These are phyloP conservation scores for Tichodroma muraria DNA, from an alignment of 2,113 vertebrate species.

Conservation along the genomic window DNA sequence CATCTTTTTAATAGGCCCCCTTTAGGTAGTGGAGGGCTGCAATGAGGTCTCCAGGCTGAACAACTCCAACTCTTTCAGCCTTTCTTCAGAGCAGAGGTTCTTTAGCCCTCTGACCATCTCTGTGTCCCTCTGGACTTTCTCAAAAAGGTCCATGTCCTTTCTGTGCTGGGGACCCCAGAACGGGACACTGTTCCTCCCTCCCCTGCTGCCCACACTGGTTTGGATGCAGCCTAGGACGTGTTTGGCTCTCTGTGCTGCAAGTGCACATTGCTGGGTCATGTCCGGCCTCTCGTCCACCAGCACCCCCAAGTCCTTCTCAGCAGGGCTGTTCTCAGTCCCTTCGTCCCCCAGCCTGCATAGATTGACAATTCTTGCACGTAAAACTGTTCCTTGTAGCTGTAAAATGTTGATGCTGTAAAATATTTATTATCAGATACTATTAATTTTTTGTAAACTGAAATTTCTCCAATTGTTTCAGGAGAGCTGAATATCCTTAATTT, in stretches of 20 bases:
- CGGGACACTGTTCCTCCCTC: background rate
- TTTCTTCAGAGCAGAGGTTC: background rate
- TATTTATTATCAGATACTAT: slow-evolving; percentile 11
- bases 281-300: background rate
- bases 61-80: background rate
- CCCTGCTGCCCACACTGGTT: accelerated
- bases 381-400: slow-evolving; percentile 5
- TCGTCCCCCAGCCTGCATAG: background rate
- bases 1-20: background rate
- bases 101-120: background rate
- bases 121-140: background rate
- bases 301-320: background rate
- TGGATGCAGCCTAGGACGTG: background rate
- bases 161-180: background rate
- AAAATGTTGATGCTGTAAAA: background rate
- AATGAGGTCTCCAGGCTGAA: background rate
- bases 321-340: background rate
- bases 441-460: background rate
- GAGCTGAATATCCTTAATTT: background rate
- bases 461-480: background rate
- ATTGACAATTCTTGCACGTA: background rate
- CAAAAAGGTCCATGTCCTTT: too few relatives aligned
- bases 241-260: background rate
- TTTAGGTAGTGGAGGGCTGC: background rate
- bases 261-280: accelerated